phyloP scores from a whole-genome alignment of 2,113 vertebrate species.

The Egretta garzetta region DNA sequence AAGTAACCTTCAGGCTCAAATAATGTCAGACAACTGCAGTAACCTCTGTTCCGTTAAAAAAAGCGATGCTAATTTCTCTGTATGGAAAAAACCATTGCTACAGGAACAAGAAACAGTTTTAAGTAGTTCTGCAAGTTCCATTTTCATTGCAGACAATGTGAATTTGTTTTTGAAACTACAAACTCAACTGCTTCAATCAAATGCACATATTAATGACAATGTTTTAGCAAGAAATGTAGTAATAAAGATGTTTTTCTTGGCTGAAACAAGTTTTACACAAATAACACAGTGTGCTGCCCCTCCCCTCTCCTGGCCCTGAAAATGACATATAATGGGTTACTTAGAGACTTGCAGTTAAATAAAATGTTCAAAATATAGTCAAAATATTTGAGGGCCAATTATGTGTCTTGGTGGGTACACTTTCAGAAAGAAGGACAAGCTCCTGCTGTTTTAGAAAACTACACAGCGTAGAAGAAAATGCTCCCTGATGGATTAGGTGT shows the following conservation, averaged over 20 bases:
- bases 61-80: background rate
- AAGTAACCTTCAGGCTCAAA: background rate
- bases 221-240: background rate
- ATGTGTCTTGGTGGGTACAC: background rate
- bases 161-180: background rate
- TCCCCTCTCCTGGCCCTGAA: background rate
- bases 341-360: background rate
- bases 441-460: background rate
- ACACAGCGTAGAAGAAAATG: background rate
- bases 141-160: background rate
- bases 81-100: background rate
- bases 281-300: background rate
- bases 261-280: background rate
- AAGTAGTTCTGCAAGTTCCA: background rate
- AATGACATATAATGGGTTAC: constrained; percentile 1
- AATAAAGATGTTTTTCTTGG: background rate
- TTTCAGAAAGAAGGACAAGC: constrained; percentile 1
- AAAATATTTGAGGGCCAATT: background rate
- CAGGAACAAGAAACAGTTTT: background rate
- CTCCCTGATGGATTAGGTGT: background rate
- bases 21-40: background rate
- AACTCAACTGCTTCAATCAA: background rate
- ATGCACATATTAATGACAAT: background rate
- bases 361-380: constrained; percentile 17
- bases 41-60: accelerated